These are phyloP conservation scores for Osmerus eperlanus DNA, from an alignment of 2,113 vertebrate species.

Conservation along the genomic window DNA sequence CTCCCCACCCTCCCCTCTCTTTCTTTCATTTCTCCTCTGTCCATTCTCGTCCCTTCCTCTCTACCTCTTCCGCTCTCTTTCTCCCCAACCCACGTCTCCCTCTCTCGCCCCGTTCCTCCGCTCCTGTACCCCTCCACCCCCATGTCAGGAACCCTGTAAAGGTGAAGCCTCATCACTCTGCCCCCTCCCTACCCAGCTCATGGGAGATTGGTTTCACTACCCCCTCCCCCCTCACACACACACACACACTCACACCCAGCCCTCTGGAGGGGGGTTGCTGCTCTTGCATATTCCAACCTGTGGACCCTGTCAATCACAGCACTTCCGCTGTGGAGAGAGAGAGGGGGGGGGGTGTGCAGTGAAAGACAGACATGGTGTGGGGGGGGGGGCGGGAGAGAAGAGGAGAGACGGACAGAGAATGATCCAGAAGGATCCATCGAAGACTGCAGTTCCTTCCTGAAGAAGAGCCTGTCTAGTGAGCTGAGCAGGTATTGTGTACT, in stretches of 20 bases:
- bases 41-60: background rate
- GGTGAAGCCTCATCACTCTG: background rate
- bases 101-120: background rate
- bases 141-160: slow-evolving; percentile 10
- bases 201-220: slow-evolving; percentile 7
- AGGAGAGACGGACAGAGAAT: background rate
- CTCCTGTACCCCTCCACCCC: no score
- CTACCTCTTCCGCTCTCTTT: background rate
- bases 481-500: background rate
- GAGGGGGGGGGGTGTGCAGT: background rate
- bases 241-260: slow-evolving; percentile 13
- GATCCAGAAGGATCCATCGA: background rate
- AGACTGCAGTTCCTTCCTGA: background rate
- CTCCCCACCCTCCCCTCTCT: slow-evolving; percentile 3
- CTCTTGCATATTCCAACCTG: slow-evolving; percentile 10
- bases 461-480: background rate
- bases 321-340: background rate
- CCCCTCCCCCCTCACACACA: slow-evolving; percentile 16
- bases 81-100: background rate
- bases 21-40: background rate
- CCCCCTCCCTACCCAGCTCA: slow-evolving; percentile 4
- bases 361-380: background rate
- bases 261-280: slow-evolving; percentile 3
- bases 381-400: background rate
- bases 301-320: slow-evolving; percentile 40